A percentile compares a stretch with the other conserved stretches of the same genome.
These are phyloP conservation scores for Gymnopithys bicolor DNA, from an alignment of 2,797 vertebrate genomes.

Conservation along the genomic window DNA sequence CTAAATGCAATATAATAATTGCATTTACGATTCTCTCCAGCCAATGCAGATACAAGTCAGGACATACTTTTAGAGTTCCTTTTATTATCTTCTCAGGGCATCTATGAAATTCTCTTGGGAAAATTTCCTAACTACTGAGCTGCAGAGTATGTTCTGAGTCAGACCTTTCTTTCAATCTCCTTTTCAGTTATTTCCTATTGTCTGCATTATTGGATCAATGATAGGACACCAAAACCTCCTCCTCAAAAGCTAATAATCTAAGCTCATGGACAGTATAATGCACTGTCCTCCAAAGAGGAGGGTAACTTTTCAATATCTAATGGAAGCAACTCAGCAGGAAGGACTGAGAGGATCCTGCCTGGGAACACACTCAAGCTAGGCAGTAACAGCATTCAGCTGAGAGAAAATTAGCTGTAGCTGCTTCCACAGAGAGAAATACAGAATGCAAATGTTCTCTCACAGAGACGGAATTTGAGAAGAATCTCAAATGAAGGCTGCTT, in stretches of 20 bases:
- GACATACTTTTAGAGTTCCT: not conserved
- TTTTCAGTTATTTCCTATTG: slow-evolving; percentile 38
- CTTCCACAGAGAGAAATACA: not conserved
- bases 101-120: not conserved
- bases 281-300: not conserved
- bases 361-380: not conserved
- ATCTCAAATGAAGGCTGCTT: not conserved
- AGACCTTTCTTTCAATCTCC: slow-evolving; percentile 1
- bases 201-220: not conserved
- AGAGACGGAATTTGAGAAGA: not conserved
- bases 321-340: slow-evolving; percentile 53
- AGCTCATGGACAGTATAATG: not conserved
- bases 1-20: too few relatives aligned
- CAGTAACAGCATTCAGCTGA: slow-evolving; percentile 49
- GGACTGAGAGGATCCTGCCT: slow-evolving; percentile 8
- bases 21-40: not conserved
- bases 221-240: not conserved
- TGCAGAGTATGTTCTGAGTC: not conserved
- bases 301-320: slow-evolving; percentile 15
- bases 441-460: slow-evolving; percentile 11
- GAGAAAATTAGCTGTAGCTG: slow-evolving; percentile 27
- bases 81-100: not conserved
- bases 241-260: not conserved
- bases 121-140: not conserved
- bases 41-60: not conserved